Evolutionary conservation across 2,113 vertebrate genomes (phyloP), one percentile per base, ranked within the genome.

Genomic region (Heliornis fulica): DNA sequence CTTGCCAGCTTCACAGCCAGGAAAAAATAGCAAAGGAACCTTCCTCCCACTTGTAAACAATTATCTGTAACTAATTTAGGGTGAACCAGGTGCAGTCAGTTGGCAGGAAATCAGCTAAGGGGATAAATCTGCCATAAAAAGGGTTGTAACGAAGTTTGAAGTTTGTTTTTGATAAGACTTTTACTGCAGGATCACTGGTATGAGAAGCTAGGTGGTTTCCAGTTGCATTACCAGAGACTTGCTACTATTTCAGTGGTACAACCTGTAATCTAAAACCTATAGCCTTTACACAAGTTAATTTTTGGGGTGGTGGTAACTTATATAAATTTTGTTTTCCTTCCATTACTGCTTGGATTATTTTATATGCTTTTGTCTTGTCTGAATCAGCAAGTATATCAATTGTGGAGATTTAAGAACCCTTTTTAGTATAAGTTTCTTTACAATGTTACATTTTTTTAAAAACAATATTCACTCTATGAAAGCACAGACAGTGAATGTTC

Each of bases 31-130:
- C 25, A 76, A 69, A 8, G 48, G 2, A 13, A 79, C 9, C 21
- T 85, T 76, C 61, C 51, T 69, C 38, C 38, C 34, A 50, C 79
- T 70, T 93, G 66, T 72, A 83, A 78, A 86, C 75, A 86, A 87
- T 91, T 94, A 95, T 17, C 46, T 91, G 40, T 17, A 83, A 84
- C 82, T 86, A 93, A 93, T 86, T 94, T 88, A 86, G 63, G 91
- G 45, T 54, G 50, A 90, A 57, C 48, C 85, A 96, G 92, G 88
- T 97, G 90, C 79, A 90, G 43, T 14, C 56, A 89, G 34, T 51
- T 95, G 88, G 94, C 91, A 96, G 63, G 10, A 76, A 91, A 96
- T 76, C 83, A 93, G 66, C 25, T 80, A 72, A 48, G 15, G 8
- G 50, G 70, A 82, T 91, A 87, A 84, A 94, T 85, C 69, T 89